A percentile compares a stretch with the other conserved stretches of the same genome.
Conservation (phyloP, 2,797 vertebrate genomes). For the Syncerus caffer region DNA sequence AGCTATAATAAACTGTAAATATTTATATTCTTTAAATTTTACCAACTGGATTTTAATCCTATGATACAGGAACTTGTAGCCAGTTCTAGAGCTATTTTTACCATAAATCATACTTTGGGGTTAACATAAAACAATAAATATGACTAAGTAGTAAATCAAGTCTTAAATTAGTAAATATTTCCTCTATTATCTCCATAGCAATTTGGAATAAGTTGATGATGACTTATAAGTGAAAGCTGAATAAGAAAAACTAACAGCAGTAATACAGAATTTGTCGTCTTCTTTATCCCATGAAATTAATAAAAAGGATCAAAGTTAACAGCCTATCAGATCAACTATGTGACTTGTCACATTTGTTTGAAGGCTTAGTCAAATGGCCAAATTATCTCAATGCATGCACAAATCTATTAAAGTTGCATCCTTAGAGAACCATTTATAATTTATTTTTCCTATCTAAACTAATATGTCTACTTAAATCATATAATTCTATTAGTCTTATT, state of each 20-base stretch:
- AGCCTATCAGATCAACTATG: neutral
- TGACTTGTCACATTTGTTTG: neutral
- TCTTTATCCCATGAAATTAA: neutral
- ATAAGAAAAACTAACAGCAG: neutral
- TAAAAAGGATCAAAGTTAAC: neutral
- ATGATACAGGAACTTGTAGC: neutral
- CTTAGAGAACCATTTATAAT: neutral
- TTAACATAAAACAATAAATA: neutral
- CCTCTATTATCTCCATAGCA: neutral
- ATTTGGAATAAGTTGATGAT: neutral
- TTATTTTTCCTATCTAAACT: constrained; percentile 10
- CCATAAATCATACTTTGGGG: neutral
- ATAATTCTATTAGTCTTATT: neutral
- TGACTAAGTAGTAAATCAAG: neutral
- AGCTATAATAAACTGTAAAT: neutral
- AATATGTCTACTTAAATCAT: neutral
- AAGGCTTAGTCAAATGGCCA: neutral
- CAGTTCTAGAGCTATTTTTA: neutral
- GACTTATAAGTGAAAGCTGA: neutral
- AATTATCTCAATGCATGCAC: neutral
- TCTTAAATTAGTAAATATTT: neutral
- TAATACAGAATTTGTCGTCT: neutral
- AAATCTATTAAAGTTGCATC: neutral
- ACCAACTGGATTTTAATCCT: neutral
- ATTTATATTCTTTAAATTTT: neutral